phyloP scores from a whole-genome alignment of 1,140 invertebrate genomes.

The Drosophila novamexicana region DNA sequence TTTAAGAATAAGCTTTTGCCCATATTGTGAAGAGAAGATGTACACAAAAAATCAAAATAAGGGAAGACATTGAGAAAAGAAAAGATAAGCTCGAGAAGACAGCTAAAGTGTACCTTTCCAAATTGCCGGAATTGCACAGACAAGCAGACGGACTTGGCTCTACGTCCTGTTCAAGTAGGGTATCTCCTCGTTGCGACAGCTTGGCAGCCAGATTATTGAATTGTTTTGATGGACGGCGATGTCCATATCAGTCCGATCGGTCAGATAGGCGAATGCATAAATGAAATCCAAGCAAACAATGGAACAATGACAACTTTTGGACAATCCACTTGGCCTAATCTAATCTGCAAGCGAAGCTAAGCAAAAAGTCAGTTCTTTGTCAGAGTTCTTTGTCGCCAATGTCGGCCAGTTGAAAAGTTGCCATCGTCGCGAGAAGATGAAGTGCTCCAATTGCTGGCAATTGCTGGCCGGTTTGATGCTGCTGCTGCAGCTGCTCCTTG shows the following conservation, averaged over 20 bases:
- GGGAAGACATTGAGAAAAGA: no score
- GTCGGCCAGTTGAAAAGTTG: conserved; percentile 5
- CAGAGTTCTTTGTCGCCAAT: conserved; percentile 7
- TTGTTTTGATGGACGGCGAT: neutral
- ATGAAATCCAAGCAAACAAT: conserved; percentile 12
- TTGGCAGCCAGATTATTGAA: neutral
- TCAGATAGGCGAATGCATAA: conserved; percentile 6
- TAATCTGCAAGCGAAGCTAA: neutral
- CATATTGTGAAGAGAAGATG: no score
- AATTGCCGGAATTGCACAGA: no score
- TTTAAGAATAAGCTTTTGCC: no score
- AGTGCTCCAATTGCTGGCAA: neutral
- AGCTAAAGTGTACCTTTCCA: no score
- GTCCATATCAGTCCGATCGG: neutral
- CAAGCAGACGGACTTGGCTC: no score
- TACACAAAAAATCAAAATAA: no score
- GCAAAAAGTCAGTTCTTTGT: conserved; percentile 1
- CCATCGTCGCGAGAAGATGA: conserved; percentile 8
- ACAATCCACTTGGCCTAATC: conserved; percentile 30
- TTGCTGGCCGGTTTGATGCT: neutral
- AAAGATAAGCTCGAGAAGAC: no score
- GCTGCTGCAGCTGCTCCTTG: conserved; percentile 1
- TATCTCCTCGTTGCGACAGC: neutral
- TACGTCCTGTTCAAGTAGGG: neutral
- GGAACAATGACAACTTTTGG: conserved; percentile 12